Percentiles rank a stretch among this genome's conserved stretches.
phyloP scores from a whole-genome alignment of 2,888 invertebrate genomes.

The Morpho helenor region DNA sequence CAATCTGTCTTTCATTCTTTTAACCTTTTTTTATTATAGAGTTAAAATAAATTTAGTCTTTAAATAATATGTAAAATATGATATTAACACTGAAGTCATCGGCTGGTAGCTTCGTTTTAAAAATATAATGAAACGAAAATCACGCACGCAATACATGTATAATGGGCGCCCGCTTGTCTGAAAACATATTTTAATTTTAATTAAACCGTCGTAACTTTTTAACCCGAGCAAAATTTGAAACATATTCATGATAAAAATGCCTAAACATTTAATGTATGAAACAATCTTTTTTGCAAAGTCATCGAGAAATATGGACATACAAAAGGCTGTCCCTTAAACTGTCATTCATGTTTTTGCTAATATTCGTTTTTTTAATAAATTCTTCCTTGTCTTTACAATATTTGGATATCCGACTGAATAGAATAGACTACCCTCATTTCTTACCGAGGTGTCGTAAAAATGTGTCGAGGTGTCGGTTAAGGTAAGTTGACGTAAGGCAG shows the following conservation, averaged over 20 bases:
- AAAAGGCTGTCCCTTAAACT: not conserved
- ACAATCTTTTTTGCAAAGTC: slow-evolving; percentile 10
- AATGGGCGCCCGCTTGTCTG: slow-evolving; percentile 39
- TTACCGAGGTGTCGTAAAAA: too few species aligned
- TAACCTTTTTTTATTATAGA: too few species aligned
- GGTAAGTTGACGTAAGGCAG: too few species aligned
- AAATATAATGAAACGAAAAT: slow-evolving; percentile 30
- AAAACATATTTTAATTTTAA: slow-evolving; percentile 66
- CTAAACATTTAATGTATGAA: slow-evolving; percentile 14
- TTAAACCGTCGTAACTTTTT: slow-evolving; percentile 69
- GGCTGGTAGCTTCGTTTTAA: too few species aligned
- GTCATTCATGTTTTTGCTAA: not conserved
- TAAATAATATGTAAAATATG: not conserved
- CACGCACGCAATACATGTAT: slow-evolving; percentile 57
- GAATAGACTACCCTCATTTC: too few species aligned
- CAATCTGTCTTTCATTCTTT: too few species aligned
- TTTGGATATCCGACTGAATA: too few species aligned
- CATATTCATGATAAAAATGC: slow-evolving; percentile 22
- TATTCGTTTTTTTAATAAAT: too few species aligned
- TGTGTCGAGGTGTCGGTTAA: too few species aligned
- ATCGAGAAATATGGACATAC: not conserved
- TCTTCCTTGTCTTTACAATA: too few species aligned
- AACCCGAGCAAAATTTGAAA: slow-evolving; percentile 33
- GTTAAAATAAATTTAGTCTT: not conserved
- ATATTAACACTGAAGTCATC: not conserved